Percentiles rank a stretch among this genome's conserved stretches.
phyloP scores from a whole-genome alignment of 1,140 invertebrate species.

The Caenorhabditis remanei region DNA sequence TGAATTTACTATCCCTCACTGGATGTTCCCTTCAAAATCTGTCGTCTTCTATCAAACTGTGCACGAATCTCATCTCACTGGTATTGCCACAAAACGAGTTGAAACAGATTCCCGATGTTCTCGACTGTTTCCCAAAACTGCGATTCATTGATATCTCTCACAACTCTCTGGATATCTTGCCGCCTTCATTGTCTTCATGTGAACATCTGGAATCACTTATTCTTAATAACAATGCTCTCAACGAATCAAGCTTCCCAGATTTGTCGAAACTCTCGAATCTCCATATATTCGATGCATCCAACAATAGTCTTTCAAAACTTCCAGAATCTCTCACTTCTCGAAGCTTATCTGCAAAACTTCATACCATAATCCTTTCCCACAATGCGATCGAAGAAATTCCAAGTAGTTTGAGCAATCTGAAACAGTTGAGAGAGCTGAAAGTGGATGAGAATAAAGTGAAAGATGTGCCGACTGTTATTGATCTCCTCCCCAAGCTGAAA shows the following conservation, averaged over 20 bases:
- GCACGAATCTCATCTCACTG: slow-evolving; percentile 15
- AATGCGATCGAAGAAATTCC: slow-evolving; percentile 52
- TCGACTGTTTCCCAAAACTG: slow-evolving; percentile 30
- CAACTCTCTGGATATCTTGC: slow-evolving; percentile 36
- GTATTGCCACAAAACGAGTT: slow-evolving; percentile 22
- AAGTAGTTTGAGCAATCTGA: slow-evolving; percentile 51
- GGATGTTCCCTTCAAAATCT: slow-evolving; percentile 7
- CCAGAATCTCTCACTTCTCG: slow-evolving; percentile 38
- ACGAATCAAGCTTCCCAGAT: slow-evolving; percentile 21
- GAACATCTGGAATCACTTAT: slow-evolving; percentile 24
- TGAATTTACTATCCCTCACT: slow-evolving; percentile 30
- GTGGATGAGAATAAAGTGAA: slow-evolving; percentile 58
- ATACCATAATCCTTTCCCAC: slow-evolving; percentile 24
- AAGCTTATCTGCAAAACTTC: slow-evolving; percentile 17
- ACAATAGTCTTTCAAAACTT: slow-evolving; percentile 42
- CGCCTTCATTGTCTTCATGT: neutral
- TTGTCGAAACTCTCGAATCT: slow-evolving; percentile 45
- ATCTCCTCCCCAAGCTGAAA: slow-evolving; percentile 61
- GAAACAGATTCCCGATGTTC: slow-evolving; percentile 25
- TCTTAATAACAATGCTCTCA: slow-evolving; percentile 52
- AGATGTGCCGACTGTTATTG: slow-evolving; percentile 54
- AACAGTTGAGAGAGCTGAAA: slow-evolving; percentile 61
- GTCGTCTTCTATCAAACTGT: slow-evolving; percentile 11
- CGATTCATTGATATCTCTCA: slow-evolving; percentile 56
- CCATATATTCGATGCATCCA: slow-evolving; percentile 41